These are phyloP conservation scores for Scyliorhinus canicula DNA, from an alignment of 2,797 vertebrate genomes.

Conservation along the genomic window DNA sequence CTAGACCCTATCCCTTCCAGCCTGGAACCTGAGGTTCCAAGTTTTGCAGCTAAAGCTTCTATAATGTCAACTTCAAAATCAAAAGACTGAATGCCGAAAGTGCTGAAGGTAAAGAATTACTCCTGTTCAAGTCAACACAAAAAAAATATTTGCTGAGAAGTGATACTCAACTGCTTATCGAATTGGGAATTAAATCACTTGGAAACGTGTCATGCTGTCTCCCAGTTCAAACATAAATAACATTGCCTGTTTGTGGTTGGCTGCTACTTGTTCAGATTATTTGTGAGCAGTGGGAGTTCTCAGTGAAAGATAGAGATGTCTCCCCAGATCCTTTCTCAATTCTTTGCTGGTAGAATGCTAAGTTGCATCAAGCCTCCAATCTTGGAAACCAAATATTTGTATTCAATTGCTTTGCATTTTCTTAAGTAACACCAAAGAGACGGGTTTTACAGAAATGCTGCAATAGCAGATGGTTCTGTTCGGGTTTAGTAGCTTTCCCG, in stretches of 20 bases:
- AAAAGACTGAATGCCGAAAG: not conserved
- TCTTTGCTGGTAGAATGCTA: not conserved
- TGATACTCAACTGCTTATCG: not conserved
- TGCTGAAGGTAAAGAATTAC: not conserved
- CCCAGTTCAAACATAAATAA: not conserved
- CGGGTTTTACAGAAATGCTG: not conserved
- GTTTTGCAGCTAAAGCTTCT: not conserved
- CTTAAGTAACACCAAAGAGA: not conserved
- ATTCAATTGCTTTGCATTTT: not conserved
- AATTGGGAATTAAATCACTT: not conserved
- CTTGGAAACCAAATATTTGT: not conserved
- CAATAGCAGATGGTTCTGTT: not conserved
- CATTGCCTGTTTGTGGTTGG: not conserved
- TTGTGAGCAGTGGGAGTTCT: not conserved
- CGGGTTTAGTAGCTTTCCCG: not conserved
- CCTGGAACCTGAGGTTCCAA: no score
- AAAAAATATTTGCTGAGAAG: not conserved
- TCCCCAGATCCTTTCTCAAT: not conserved
- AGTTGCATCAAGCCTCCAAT: not conserved
- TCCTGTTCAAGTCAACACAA: not conserved
- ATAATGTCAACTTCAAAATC: not conserved
- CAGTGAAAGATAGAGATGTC: no score
- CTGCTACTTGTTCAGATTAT: not conserved
- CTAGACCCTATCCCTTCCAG: no score
- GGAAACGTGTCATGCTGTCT: not conserved